Evolutionary conservation across 2,888 invertebrate species (phyloP).

Genomic region (Cyrtodaria siliqua): DNA sequence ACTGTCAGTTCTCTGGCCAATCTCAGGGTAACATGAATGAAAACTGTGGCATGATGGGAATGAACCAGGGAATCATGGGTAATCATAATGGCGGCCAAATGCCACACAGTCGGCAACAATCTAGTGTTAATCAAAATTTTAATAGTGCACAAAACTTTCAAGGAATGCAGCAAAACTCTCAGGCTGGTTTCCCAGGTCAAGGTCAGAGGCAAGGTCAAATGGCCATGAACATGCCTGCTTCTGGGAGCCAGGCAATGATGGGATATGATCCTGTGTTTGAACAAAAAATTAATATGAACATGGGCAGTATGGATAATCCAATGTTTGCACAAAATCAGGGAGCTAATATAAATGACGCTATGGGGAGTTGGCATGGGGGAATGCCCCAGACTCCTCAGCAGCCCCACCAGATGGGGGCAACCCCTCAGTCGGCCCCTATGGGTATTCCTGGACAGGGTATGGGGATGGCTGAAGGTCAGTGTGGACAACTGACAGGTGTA

Average conservation of each 20-base stretch:
- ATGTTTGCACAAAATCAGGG: conserved; percentile 62
- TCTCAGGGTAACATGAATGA: conserved; percentile 64
- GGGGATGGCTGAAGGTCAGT: conserved; percentile 55
- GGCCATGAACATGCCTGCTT: conserved; percentile 52
- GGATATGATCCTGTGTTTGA: conserved; percentile 57
- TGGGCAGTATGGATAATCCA: conserved; percentile 59
- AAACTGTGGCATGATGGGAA: conserved; percentile 69
- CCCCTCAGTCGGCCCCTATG: conserved; percentile 62
- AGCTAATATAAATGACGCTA: conserved; percentile 42
- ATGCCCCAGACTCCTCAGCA: conserved; percentile 67
- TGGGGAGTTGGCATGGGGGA: conserved; percentile 60
- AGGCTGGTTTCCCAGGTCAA: conserved; percentile 23
- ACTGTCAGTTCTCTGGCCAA: conserved; percentile 56
- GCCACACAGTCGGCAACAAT: conserved; percentile 22
- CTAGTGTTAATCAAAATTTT: conserved; percentile 61
- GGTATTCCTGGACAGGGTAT: conserved; percentile 65
- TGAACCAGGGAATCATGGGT: conserved; percentile 66
- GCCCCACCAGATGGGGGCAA: conserved; percentile 64
- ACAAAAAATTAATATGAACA: conserved; percentile 63
- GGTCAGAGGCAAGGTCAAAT: conserved; percentile 34
- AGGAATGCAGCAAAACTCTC: conserved; percentile 49
- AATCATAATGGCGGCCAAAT: conserved; percentile 39
- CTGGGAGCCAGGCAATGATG: conserved; percentile 49
- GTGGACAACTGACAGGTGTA: conserved; percentile 56
- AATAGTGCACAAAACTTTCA: conserved; percentile 55